Percentiles rank a stretch among this genome's conserved stretches.
phyloP scores from a whole-genome alignment of 2,113 vertebrate species.

The Mormyrus iriodes region DNA sequence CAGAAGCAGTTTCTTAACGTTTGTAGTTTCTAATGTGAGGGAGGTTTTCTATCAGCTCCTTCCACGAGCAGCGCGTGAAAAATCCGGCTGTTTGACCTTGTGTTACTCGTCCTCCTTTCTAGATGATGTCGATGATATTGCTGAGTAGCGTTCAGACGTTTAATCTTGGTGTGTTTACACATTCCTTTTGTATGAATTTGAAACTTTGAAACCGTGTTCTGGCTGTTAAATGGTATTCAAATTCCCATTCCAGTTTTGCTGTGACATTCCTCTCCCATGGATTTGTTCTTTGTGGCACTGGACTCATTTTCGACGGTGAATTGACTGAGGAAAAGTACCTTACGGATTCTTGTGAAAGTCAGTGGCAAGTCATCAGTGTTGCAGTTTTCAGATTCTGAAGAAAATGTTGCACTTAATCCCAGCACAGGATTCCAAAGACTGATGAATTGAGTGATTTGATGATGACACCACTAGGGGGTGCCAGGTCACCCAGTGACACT shows the following conservation, averaged over 20 bases:
- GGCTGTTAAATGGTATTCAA: slow-evolving; percentile 50
- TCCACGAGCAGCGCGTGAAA: not conserved
- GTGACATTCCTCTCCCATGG: slow-evolving; percentile 38
- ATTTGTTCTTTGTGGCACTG: slow-evolving; percentile 41
- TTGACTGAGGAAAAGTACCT: slow-evolving; percentile 53
- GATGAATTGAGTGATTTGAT: not conserved
- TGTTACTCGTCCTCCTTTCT: slow-evolving; percentile 40
- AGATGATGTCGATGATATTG: slow-evolving; percentile 30
- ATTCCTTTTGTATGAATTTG: slow-evolving; percentile 50
- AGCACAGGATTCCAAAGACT: not conserved
- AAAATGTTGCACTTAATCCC: not conserved
- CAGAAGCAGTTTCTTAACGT: slow-evolving; percentile 19
- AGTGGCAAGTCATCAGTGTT: slow-evolving; percentile 42
- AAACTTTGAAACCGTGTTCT: slow-evolving; percentile 49
- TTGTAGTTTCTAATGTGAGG: slow-evolving; percentile 26
- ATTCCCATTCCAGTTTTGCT: slow-evolving; percentile 33
- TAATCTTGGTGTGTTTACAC: slow-evolving; percentile 44
- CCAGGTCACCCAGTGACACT: not conserved
- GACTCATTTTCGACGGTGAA: slow-evolving; percentile 57
- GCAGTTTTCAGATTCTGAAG: not conserved
- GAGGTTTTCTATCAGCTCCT: slow-evolving; percentile 22
- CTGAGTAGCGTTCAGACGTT: slow-evolving; percentile 12
- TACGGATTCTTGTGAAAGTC: slow-evolving; percentile 30
- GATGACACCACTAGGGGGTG: not conserved
- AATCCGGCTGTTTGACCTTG: slow-evolving; percentile 1